phyloP scores from a whole-genome alignment of 2,888 invertebrate genomes.

The Euzetes globulus region DNA sequence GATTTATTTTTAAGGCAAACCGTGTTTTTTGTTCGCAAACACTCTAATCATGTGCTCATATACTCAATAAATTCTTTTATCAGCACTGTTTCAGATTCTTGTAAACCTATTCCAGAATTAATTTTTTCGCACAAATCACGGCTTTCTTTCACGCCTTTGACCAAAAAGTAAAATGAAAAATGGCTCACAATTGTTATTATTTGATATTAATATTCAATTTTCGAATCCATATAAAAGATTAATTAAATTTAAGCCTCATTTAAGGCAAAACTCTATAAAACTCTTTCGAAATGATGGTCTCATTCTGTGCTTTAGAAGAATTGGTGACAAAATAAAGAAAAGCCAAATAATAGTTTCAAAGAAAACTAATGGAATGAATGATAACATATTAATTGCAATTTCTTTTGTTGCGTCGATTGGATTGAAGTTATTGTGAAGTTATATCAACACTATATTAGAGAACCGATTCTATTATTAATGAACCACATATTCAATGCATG shows the following conservation, averaged over 20 bases:
- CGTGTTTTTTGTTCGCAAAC: neutral
- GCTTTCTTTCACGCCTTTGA: neutral
- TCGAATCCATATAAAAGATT: neutral
- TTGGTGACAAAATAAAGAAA: neutral
- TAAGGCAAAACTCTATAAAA: no score
- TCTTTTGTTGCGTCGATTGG: neutral
- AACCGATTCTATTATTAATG: neutral
- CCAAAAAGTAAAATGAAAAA: neutral
- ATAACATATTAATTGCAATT: neutral
- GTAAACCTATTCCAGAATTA: neutral
- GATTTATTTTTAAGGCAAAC: constrained; percentile 13
- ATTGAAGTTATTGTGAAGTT: neutral
- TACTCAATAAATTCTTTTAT: constrained; percentile 19
- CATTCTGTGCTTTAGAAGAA: no score
- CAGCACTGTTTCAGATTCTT: constrained; percentile 14
- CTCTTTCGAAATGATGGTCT: no score
- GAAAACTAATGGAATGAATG: neutral
- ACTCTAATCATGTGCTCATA: constrained; percentile 19
- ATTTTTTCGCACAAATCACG: neutral
- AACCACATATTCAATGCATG: neutral
- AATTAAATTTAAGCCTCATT: neutral
- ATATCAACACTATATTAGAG: neutral
- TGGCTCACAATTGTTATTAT: neutral
- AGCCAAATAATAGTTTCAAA: neutral
- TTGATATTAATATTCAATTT: neutral